Evolutionary conservation across 2,888 invertebrate genomes (phyloP).

Genomic region (Mayetiola destructor): DNA sequence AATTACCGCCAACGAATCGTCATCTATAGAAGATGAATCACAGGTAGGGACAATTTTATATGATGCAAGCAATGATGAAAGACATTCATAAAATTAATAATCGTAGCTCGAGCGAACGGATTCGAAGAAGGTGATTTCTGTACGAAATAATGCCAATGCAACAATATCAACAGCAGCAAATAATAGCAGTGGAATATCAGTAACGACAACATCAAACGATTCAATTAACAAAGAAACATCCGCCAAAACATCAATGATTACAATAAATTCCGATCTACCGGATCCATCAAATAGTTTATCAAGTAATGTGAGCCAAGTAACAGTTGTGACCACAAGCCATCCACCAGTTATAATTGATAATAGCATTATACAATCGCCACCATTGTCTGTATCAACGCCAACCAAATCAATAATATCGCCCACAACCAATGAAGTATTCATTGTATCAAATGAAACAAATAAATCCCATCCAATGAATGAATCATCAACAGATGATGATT

Average conservation of each 20-base stretch:
- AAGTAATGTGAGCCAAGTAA: conserved; percentile 57
- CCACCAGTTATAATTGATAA: conserved; percentile 62
- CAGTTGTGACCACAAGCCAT: conserved; percentile 67
- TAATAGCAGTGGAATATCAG: conserved; percentile 11
- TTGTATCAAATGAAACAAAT: conserved; percentile 65
- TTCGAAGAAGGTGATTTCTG: conserved; percentile 21
- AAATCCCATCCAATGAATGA: conserved; percentile 49
- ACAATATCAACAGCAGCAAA: background rate
- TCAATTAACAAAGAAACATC: conserved; percentile 20
- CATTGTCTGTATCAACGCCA: background rate
- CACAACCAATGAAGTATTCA: conserved; percentile 51
- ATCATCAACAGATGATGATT: conserved; percentile 62
- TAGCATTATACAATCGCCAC: conserved; percentile 30
- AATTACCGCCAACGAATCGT: too few relatives aligned
- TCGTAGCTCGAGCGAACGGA: conserved; percentile 17
- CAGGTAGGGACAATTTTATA: background rate
- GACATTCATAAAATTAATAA: background rate
- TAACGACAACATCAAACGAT: conserved; percentile 21
- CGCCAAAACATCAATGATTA: conserved; percentile 30
- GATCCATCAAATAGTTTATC: conserved; percentile 55
- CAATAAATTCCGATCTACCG: conserved; percentile 31
- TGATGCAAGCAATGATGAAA: too few relatives aligned
- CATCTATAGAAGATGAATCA: conserved; percentile 16
- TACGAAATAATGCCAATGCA: conserved; percentile 8
- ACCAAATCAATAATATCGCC: conserved; percentile 9